Evolutionary conservation across 2,797 vertebrate species (phyloP).

Genomic region (Centroberyx gerrardi): DNA sequence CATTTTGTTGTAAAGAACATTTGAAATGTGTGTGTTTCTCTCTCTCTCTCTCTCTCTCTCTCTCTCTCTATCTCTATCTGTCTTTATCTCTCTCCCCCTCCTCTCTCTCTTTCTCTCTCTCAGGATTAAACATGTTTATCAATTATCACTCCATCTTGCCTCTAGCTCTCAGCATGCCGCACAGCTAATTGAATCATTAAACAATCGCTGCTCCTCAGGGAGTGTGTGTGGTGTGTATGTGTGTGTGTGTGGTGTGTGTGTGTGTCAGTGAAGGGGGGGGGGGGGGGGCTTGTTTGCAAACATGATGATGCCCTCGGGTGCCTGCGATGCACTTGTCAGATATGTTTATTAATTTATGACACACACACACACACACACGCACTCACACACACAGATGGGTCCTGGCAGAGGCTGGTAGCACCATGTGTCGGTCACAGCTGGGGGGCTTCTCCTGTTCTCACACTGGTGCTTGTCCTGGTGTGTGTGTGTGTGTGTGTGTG

Average conservation of each 20-base stretch:
- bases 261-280: conserved; percentile 13
- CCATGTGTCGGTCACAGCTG: conserved; percentile 69
- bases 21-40: conserved; percentile 23
- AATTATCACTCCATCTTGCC: conserved; percentile 91
- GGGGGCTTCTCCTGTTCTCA: conserved; percentile 50
- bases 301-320: conserved; percentile 92
- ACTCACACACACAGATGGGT: conserved; percentile 60
- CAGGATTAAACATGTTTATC: conserved; percentile 89
- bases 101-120: conserved; percentile 64
- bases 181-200: conserved; percentile 99
- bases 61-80: conserved; percentile 38
- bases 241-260: conserved; percentile 43
- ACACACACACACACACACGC: conserved; percentile 67
- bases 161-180: conserved; percentile 92
- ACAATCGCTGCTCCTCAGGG: conserved; percentile 95
- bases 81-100: conserved; percentile 6
- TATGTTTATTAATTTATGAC: conserved; percentile 95
- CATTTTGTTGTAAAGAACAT: conserved; percentile 26
- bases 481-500: conserved; percentile 25
- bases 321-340: conserved; percentile 92
- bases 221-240: conserved; percentile 52
- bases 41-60: conserved; percentile 55
- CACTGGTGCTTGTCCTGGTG: conserved; percentile 55
- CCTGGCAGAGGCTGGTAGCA: conserved; percentile 77
- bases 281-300: conserved; percentile 89